These are phyloP conservation scores for Listronotus bonariensis DNA, from an alignment of 1,140 invertebrate species.

Conservation along the genomic window DNA sequence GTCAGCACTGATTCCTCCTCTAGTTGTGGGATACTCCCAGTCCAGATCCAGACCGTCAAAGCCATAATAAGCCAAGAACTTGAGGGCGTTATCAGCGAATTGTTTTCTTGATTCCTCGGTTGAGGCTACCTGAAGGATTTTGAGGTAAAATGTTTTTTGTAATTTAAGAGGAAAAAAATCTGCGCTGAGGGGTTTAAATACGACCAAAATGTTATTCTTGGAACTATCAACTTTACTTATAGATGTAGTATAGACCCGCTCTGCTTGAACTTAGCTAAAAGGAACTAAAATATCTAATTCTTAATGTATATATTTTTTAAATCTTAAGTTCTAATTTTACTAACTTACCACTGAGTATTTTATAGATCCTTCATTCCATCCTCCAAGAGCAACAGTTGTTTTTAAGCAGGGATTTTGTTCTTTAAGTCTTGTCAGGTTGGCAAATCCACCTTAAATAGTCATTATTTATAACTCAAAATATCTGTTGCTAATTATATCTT, in stretches of 20 bases:
- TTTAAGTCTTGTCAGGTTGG: constrained; percentile 64
- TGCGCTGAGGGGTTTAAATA: too few relatives aligned
- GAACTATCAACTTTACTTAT: too few relatives aligned
- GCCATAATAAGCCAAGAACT: constrained; percentile 65
- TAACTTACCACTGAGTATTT: constrained; percentile 66
- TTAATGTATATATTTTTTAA: too few relatives aligned
- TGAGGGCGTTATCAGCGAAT: constrained; percentile 65
- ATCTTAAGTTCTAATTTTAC: too few relatives aligned
- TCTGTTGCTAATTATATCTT: constrained; percentile 22
- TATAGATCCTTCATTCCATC: constrained; percentile 75
- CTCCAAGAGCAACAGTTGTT: constrained; percentile 73
- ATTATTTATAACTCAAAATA: not conserved
- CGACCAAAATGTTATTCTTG: not conserved
- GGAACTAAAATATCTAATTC: too few relatives aligned
- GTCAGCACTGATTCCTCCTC: constrained; percentile 63
- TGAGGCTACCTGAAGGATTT: constrained; percentile 53
- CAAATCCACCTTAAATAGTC: constrained; percentile 20
- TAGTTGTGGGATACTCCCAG: constrained; percentile 78
- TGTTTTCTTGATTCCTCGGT: constrained; percentile 53
- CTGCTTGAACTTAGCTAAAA: too few relatives aligned
- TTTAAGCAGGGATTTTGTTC: constrained; percentile 67
- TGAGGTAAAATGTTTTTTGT: too few relatives aligned
- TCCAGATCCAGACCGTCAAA: constrained; percentile 85
- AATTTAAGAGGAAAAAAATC: constrained; percentile 1
- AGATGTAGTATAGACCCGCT: too few relatives aligned